Base-by-base conservation (phyloP, 2,888 invertebrate genomes). In the Epinotia demarniana region DNA sequence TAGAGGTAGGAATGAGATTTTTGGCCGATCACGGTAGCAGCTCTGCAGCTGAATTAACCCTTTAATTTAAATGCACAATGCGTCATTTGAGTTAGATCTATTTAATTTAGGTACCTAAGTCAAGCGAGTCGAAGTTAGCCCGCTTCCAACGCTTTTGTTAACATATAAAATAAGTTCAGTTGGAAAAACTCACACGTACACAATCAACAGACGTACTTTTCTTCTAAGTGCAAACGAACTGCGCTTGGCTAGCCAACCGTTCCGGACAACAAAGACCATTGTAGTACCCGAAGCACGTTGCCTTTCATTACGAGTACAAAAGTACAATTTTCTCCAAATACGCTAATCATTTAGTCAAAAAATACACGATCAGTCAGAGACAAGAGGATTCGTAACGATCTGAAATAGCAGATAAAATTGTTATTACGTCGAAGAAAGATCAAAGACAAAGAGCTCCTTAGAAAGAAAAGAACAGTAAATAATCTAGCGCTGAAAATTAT, bases 181-280 rank as follows among this genome's bases (percentile, higher is more conserved):
- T 16, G 13, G 19, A 58, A 68, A 68, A 68, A 33, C 68, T 27
- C 16, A 57, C 57, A 58, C 23, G 60, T 60, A 5, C 23, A 23
- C 18, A 43, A 39, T 53, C 63, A 13, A 46, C 43, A 43, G 19
- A 57, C 49, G 39, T 58, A 68, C 57, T 68, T 69, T 63, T 63
- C 57, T 27, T 61, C 12, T 60, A 71, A 75, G 75, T 72, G 62
- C 55, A 53, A 72, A 75, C 66, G 46, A 66, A 66, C 57, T 75
- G 66, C 75, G 75, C 75, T 67, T 75, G 75, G 72, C 18, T 62
- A 61, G 61, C 75, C 75, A 75, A 72, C 67, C 72, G 72, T 53
- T 3, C n/a, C 75, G n/a, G 49, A 71, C 75, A 71, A 75, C 75
- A 75, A 71, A 75, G 75, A 75, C 70, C 70, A 75, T 66, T 66